phyloP scores from a whole-genome alignment of 2,797 vertebrate species.

The Sandelia bainsii region DNA sequence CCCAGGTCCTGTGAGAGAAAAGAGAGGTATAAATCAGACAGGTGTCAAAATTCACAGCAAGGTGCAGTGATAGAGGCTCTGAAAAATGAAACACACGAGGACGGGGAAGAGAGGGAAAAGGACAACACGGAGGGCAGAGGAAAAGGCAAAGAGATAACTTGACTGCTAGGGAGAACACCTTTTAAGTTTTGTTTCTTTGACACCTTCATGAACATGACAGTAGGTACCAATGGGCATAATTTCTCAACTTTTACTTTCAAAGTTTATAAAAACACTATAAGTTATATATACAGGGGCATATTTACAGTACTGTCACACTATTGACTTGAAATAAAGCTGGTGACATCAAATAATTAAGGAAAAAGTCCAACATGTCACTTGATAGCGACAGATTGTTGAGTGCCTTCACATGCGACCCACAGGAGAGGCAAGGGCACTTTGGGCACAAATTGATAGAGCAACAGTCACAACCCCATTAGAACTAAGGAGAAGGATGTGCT shows the following conservation, averaged over 20 bases:
- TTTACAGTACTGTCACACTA: not conserved
- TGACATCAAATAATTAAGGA: constrained; percentile 48
- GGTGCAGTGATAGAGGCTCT: constrained; percentile 58
- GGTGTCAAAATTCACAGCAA: constrained; percentile 78
- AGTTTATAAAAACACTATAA: constrained; percentile 5
- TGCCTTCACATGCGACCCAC: constrained; percentile 40
- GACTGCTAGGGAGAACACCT: constrained; percentile 35
- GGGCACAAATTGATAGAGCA: constrained; percentile 59
- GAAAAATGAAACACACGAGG: constrained; percentile 55
- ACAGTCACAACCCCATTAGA: constrained; percentile 71
- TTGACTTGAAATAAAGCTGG: constrained; percentile 1
- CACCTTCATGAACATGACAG: constrained; percentile 25
- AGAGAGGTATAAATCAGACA: constrained; percentile 75
- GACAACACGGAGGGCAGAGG: constrained; percentile 10
- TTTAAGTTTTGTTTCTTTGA: constrained; percentile 30
- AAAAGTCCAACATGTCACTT: constrained; percentile 31
- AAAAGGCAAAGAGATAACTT: constrained; percentile 43
- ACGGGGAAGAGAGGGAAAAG: constrained; percentile 31
- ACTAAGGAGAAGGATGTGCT: constrained; percentile 66
- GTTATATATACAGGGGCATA: not conserved
- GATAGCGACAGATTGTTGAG: constrained; percentile 46
- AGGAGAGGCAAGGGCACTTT: constrained; percentile 63
- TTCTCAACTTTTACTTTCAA: not conserved
- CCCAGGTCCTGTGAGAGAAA: constrained; percentile 52
- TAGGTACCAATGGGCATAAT: constrained; percentile 23